Conservation (phyloP, 1,140 invertebrate genomes). For the Drosophila gunungcola region DNA sequence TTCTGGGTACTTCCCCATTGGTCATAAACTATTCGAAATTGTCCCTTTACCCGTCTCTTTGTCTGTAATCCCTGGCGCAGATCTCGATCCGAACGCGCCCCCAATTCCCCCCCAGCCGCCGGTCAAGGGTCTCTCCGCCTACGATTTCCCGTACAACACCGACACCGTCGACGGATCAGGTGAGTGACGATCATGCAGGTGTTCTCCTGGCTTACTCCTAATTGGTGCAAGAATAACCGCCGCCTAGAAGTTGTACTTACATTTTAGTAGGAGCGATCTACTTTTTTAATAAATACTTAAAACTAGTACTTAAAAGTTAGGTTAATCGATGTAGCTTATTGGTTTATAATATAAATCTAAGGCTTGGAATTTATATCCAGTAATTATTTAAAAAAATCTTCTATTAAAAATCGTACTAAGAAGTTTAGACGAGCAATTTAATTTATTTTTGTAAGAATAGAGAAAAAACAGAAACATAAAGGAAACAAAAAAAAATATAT, state of each 20-base stretch:
- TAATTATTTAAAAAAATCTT: not conserved
- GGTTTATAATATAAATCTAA: too few species aligned
- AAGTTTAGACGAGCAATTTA: not conserved
- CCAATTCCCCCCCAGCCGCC: slow-evolving; percentile 75
- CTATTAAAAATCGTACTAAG: not conserved
- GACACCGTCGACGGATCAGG: slow-evolving; percentile 65
- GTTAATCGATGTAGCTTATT: too few species aligned
- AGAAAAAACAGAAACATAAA: too few species aligned
- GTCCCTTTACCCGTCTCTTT: slow-evolving; percentile 34
- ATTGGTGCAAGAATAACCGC: not conserved
- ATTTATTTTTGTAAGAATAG: not conserved
- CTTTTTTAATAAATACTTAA: too few species aligned
- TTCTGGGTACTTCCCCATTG: slow-evolving; percentile 49
- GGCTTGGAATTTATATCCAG: too few species aligned
- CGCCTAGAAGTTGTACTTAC: not conserved
- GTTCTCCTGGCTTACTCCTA: not conserved
- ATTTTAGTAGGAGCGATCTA: too few species aligned
- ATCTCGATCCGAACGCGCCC: slow-evolving; percentile 76
- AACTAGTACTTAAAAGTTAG: too few species aligned
- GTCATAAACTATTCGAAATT: slow-evolving; percentile 57
- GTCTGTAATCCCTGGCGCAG: slow-evolving; percentile 59
- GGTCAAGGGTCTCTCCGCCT: slow-evolving; percentile 53
- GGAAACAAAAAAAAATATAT: too few species aligned
- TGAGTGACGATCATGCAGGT: slow-evolving; percentile 52
- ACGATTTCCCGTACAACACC: slow-evolving; percentile 52